Percentiles rank a stretch among this genome's conserved stretches.
Conservation (phyloP, 2,888 invertebrate species). For the Yponomeuta sedellus region DNA sequence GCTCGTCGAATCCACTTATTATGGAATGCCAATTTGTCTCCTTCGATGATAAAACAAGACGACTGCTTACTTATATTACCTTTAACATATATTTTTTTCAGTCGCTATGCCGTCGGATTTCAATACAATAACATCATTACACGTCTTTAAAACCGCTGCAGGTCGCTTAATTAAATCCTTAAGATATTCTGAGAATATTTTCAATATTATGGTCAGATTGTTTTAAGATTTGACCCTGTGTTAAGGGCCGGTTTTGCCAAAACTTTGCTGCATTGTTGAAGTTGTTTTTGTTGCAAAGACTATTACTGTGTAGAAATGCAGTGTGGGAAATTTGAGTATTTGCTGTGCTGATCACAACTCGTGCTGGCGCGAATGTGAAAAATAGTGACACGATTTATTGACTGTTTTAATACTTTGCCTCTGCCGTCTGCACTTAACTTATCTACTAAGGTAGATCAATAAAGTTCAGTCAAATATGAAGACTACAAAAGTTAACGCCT, state of each 20-base stretch:
- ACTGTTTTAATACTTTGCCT: no score
- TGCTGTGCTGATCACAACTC: no score
- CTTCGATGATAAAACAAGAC: background rate
- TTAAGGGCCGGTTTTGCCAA: background rate
- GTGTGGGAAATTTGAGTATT: no score
- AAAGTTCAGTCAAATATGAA: no score
- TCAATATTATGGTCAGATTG: background rate
- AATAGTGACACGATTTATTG: no score
- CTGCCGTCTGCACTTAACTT: no score
- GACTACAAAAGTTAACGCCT: no score
- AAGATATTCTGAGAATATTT: background rate
- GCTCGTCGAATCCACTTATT: background rate
- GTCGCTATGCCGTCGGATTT: background rate
- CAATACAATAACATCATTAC: background rate
- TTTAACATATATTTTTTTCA: conserved; percentile 21
- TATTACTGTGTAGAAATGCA: no score
- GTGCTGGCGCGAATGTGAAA: no score
- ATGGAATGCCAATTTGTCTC: background rate
- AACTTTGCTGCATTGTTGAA: no score
- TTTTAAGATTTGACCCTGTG: background rate
- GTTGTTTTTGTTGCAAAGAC: no score
- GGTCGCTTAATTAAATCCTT: background rate
- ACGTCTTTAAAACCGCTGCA: background rate
- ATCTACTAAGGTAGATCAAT: no score
- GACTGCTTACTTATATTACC: conserved; percentile 20